A percentile compares a stretch with the other conserved stretches of the same genome.
phyloP scores from a whole-genome alignment of 2,113 vertebrate genomes.

The Electrona antarctica region DNA sequence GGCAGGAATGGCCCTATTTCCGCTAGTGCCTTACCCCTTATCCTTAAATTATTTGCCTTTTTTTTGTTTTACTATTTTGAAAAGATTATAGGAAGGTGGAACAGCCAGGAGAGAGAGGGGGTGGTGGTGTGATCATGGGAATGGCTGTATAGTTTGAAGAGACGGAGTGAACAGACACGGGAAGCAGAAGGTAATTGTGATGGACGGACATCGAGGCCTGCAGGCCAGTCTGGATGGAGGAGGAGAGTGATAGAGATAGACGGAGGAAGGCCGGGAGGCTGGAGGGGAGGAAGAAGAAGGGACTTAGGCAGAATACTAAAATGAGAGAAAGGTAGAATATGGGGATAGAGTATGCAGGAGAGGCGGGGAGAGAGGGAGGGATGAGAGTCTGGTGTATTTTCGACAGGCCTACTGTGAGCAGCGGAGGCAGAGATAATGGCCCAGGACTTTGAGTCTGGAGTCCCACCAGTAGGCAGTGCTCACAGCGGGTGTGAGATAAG shows the following conservation, averaged over 20 bases:
- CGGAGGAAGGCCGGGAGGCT: conserved; percentile 9
- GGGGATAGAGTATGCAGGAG: not conserved
- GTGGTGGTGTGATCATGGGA: no score
- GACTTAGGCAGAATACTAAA: not conserved
- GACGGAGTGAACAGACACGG: not conserved
- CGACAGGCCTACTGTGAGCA: conserved; percentile 38
- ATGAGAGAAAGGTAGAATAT: not conserved
- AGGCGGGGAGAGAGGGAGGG: not conserved
- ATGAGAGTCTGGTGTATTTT: not conserved
- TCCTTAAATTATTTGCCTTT: not conserved
- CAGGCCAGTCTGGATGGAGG: not conserved
- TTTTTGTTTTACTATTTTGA: no score
- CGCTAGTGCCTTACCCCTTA: no score
- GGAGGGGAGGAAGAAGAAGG: conserved; percentile 3
- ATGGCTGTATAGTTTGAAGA: not conserved
- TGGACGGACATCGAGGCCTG: not conserved
- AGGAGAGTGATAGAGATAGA: conserved; percentile 16
- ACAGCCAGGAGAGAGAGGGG: no score
- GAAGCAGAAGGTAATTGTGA: conserved; percentile 13
- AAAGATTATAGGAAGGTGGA: no score
- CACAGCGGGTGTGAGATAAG: conserved; percentile 53
- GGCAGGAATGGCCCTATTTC: no score
- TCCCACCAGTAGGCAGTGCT: conserved; percentile 19
- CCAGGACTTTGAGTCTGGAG: conserved; percentile 23
- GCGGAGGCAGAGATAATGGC: conserved; percentile 54